Base-by-base conservation (phyloP, 2,888 invertebrate genomes). In the Hyles lineata region DNA sequence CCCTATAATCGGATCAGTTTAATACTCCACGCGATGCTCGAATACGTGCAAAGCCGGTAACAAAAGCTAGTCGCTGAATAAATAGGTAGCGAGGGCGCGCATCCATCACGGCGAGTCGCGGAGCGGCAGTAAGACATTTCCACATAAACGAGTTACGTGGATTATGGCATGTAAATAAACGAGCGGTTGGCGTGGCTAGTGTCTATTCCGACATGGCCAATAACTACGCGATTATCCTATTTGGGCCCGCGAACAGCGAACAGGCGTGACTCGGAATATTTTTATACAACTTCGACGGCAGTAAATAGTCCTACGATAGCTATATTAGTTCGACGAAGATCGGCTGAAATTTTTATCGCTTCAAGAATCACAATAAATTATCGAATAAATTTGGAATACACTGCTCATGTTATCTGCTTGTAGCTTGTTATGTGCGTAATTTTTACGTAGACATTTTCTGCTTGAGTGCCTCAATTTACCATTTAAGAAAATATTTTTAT, bases 191-290 rank as follows among this genome's bases (percentile, higher is more conserved):
- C 93, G 92, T 94, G 93, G 91, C 82, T 90, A 84, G 85, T 90
- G 90, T 91, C 92, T 92, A 93, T 93, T 93, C 89, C 87, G 86
- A 85, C 89, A 83, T 87, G 82, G 84, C 89, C 91, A 91, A 90
- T 92, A 92, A 92, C 90, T 88, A 87, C 77, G 85, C 92, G 90
- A 92, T 92, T 92, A 92, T 91, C 91, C 91, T 89, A 91, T 92
- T 92, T 89, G 87, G 85, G 87, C 85, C 83, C 83, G 86, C 85
- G 15, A 85, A 89, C 90, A 86, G 80, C 87, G 86, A 86, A 88
- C 88, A 88, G 89, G 90, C 92, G 91, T 90, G 90, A 91, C 92
- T 88, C 79, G 83, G 79, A 85, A 88, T 89, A 90, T 90, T 90
- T 89, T 70, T 61, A 73, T 73, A 73, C 61, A 83, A 82, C 81